Evolutionary conservation across 2,888 invertebrate genomes (phyloP).

Genomic region (Trachelus troglodyta): DNA sequence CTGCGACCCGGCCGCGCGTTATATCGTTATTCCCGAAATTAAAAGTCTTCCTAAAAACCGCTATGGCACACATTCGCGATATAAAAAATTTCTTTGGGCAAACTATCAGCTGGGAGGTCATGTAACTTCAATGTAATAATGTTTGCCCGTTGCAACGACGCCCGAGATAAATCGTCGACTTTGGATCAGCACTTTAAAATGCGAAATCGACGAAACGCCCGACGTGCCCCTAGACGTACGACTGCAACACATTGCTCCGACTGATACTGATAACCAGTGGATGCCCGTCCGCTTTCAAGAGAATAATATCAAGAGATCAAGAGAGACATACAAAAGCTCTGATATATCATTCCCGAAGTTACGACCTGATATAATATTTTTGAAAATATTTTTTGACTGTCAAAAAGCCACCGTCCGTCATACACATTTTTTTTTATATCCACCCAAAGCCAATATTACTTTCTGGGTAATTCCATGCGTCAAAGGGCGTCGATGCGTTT

Average conservation of each 20-base stretch:
- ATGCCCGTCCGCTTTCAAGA: neutral
- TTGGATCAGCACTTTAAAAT: constrained; percentile 44
- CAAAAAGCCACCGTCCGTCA: neutral
- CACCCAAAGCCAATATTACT: neutral
- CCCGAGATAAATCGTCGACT: constrained; percentile 47
- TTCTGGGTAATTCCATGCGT: neutral
- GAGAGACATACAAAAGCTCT: neutral
- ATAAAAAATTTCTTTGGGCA: neutral
- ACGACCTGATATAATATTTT: neutral
- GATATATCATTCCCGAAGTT: neutral
- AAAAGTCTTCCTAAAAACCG: neutral
- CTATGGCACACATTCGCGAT: accelerated
- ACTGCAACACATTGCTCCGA: constrained; percentile 32
- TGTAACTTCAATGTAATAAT: constrained; percentile 27
- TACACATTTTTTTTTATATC: neutral
- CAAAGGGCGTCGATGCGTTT: too few relatives aligned
- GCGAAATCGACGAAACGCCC: constrained; percentile 35
- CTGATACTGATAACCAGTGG: constrained; percentile 27
- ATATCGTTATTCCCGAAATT: neutral
- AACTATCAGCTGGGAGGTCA: neutral
- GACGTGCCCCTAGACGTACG: constrained; percentile 22
- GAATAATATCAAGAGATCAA: neutral
- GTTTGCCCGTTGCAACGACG: constrained; percentile 31
- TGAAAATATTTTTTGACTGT: neutral
- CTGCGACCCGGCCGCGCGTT: too few relatives aligned